These are phyloP conservation scores for Marmota monax DNA, from an alignment of 2,113 vertebrate genomes.

Conservation along the genomic window DNA sequence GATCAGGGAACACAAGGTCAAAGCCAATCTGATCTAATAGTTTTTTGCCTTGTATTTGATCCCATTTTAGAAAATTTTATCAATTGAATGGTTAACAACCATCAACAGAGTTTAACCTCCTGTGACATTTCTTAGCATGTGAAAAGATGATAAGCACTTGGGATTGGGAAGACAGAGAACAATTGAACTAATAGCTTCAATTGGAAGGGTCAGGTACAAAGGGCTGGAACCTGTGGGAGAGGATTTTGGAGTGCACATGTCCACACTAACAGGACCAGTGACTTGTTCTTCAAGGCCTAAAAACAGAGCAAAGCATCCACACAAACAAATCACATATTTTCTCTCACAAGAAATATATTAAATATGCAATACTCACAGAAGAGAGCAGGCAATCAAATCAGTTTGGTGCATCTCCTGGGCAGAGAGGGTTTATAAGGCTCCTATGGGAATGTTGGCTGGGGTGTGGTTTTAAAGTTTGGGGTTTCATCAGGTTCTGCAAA, in stretches of 20 bases:
- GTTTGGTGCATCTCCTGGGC: not conserved
- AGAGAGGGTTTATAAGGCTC: rapidly evolving
- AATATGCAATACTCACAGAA: not conserved
- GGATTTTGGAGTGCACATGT: not conserved
- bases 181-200: not conserved
- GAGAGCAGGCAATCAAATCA: not conserved
- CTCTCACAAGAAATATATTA: not conserved
- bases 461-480: not conserved
- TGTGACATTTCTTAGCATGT: not conserved
- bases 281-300: not conserved
- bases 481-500: not conserved
- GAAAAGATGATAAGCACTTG: not conserved
- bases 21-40: not conserved
- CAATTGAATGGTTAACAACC: not conserved
- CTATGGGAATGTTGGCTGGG: not conserved
- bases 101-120: not conserved
- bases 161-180: not conserved
- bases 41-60: not conserved
- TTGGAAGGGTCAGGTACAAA: not conserved
- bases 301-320: not conserved
- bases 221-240: not conserved
- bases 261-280: not conserved
- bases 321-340: conserved; percentile 1
- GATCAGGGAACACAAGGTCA: not conserved
- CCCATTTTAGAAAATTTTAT: not conserved